Percentiles rank a stretch among this genome's conserved stretches.
Conservation (phyloP, 2,888 invertebrate genomes). For the Cerastoderma edule region DNA sequence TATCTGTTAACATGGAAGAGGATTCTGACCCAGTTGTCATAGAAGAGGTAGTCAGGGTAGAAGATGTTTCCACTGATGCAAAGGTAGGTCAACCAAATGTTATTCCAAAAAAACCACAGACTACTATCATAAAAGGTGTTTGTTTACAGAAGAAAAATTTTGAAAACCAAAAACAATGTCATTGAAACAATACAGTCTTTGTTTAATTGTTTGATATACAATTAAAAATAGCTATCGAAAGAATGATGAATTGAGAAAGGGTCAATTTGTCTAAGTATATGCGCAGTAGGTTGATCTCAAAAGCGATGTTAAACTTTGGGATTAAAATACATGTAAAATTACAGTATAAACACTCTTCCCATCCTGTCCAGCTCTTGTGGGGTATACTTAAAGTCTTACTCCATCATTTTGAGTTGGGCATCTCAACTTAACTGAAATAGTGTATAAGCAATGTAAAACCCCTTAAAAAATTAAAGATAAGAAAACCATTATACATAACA, state of each 20-base stretch:
- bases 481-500: not conserved
- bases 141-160: too few species aligned
- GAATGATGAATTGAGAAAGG: not conserved
- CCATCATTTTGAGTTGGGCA: not conserved
- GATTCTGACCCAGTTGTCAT: conserved; percentile 47
- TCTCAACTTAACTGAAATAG: not conserved
- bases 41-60: conserved; percentile 47
- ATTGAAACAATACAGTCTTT: too few species aligned
- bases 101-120: not conserved
- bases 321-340: too few species aligned
- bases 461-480: not conserved
- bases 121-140: too few species aligned
- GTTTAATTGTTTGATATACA: not conserved
- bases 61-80: conserved; percentile 20
- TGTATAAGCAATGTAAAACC: not conserved
- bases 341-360: too few species aligned
- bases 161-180: too few species aligned
- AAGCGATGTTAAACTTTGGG: too few species aligned
- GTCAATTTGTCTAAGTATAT: too few species aligned
- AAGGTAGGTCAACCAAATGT: conserved; percentile 17
- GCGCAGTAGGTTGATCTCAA: too few species aligned
- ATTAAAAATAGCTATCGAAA: not conserved
- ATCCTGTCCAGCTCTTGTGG: not conserved
- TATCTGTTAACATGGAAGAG: too few species aligned
- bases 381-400: not conserved